Base-by-base conservation (phyloP, 2,113 vertebrate genomes). In the Rhea pennata region DNA sequence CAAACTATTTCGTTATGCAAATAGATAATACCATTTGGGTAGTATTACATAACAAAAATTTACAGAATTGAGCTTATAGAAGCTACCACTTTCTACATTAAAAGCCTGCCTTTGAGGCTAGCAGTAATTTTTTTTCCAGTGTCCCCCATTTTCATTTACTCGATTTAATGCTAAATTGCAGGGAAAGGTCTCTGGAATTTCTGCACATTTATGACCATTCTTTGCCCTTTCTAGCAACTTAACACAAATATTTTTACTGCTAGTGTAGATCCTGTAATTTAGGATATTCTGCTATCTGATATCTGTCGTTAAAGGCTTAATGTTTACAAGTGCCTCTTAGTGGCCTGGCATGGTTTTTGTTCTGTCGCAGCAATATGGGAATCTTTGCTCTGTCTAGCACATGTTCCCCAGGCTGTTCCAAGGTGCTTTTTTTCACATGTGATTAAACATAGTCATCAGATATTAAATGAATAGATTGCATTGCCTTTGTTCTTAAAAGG, bases 401-500 rank as follows among this genome's bases (percentile, higher is more conserved):
- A 71, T 95, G 88, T 91, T 93, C 64, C 36, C 59, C 74, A 93
- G 64, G 19, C 84, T 74, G 23, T 93, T 93, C 92, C 74, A 93
- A 91, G 27, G 40, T 87, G 59, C 46, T 95, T 81, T 87, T 87
- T 90, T 96, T 89, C 86, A 84, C 48, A 87, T 81, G 83, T 87
- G 76, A 80, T 92, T 95, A 86, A 94, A 78, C 17, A 39, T 15
- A 69, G 88, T 84, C 65, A 84, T 78, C 76, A 90, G 58, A 90
- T 81, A 88, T 72, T 92, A 93, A 92, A 91, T 85, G 69, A 91
- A 33, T 53, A 89, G 91, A 92, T 94, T 91, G 50, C 46, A 16
- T 33, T 89, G 74, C n/a, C 83, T 95, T 97, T 96, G 92, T 95
- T 96, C 84, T 93, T 94, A 70, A 96, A 96, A 92, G 46, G 50